phyloP scores from a whole-genome alignment of 1,140 invertebrate species.

The Drosophila subobscura region DNA sequence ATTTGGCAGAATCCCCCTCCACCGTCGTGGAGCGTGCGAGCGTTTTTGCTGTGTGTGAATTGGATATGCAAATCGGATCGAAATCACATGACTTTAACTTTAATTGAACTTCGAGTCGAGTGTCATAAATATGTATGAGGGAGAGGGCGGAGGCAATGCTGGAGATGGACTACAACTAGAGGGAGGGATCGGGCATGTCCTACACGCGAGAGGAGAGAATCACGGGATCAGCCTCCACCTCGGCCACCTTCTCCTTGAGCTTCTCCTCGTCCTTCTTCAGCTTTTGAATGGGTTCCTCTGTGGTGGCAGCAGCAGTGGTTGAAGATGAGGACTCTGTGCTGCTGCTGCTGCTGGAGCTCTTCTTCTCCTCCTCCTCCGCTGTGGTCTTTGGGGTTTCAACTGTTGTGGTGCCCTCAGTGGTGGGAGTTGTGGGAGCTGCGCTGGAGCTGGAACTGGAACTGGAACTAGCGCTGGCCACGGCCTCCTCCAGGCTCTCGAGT shows the following conservation, averaged over 20 bases:
- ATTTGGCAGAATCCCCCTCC: slow-evolving; percentile 30
- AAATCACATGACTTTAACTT: slow-evolving; percentile 79
- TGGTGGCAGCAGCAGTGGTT: slow-evolving; percentile 27
- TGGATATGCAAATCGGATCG: slow-evolving; percentile 69
- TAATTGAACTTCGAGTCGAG: slow-evolving; percentile 71
- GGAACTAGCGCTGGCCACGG: slow-evolving; percentile 4
- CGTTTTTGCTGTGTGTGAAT: slow-evolving; percentile 56
- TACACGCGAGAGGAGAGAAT: slow-evolving; percentile 75
- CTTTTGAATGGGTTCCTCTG: slow-evolving; percentile 59
- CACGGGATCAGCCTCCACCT: slow-evolving; percentile 79
- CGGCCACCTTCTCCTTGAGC: slow-evolving; percentile 80
- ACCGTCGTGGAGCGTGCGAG: slow-evolving; percentile 11
- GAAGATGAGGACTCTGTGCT: neutral
- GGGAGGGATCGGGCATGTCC: slow-evolving; percentile 9
- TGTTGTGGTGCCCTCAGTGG: slow-evolving; percentile 26
- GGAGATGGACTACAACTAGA: slow-evolving; percentile 45
- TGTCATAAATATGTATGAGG: slow-evolving; percentile 67
- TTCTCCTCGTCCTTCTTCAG: slow-evolving; percentile 76
- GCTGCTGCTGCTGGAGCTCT: slow-evolving; percentile 19
- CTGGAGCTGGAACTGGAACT: slow-evolving; percentile 6
- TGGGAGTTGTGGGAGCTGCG: slow-evolving; percentile 10
- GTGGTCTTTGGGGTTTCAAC: slow-evolving; percentile 20
- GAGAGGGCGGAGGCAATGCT: slow-evolving; percentile 14
- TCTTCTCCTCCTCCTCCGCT: slow-evolving; percentile 45
- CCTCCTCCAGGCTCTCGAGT: slow-evolving; percentile 55